Evolutionary conservation across 2,797 vertebrate genomes (phyloP).

Genomic region (Varecia variegata): DNA sequence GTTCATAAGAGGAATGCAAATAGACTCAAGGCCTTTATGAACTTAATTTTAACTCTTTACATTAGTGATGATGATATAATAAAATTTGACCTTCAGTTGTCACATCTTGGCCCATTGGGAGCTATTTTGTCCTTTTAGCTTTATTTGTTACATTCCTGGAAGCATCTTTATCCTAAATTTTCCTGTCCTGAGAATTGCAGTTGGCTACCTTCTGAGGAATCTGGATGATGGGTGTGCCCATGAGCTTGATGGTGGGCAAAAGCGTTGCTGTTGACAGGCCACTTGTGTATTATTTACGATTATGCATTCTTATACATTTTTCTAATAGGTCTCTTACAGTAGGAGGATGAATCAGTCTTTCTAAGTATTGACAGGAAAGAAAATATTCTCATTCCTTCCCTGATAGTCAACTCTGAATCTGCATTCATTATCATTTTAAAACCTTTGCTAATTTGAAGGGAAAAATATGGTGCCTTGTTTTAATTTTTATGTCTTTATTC

Average conservation of each 20-base stretch:
- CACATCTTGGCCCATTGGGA: neutral
- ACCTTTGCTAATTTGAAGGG: neutral
- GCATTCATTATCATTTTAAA: neutral
- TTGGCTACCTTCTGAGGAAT: neutral
- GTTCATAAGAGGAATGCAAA: neutral
- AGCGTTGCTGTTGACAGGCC: neutral
- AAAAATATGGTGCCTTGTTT: neutral
- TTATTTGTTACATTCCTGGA: neutral
- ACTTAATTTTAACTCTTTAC: neutral
- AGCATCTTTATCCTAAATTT: neutral
- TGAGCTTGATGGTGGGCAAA: neutral
- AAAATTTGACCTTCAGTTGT: neutral
- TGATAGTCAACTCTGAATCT: neutral
- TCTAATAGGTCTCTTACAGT: neutral
- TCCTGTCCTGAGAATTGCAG: neutral
- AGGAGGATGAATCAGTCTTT: neutral
- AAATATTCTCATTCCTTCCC: neutral
- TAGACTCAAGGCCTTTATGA: neutral
- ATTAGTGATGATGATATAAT: neutral
- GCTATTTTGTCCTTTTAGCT: neutral
- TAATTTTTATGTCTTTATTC: neutral
- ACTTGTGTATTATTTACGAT: neutral
- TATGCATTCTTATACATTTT: neutral
- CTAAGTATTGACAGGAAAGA: neutral
- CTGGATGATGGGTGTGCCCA: neutral